Percentiles rank a stretch among this genome's conserved stretches.
phyloP scores from a whole-genome alignment of 2,888 invertebrate species.

The Heliconius erato region DNA sequence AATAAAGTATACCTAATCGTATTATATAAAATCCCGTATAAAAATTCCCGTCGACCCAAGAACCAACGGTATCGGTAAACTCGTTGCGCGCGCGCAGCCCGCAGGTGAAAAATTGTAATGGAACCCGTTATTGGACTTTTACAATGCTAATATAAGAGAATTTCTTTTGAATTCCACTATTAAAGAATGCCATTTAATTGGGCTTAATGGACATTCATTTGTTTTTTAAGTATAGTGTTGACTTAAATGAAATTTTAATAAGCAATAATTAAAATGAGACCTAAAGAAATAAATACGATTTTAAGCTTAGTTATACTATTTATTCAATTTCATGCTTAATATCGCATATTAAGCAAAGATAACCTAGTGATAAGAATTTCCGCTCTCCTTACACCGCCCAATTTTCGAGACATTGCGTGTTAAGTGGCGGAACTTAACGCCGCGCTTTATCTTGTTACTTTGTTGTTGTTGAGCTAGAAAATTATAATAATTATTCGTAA shows the following conservation, averaged over 20 bases:
- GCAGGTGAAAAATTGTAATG: conserved; percentile 37
- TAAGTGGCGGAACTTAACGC: too few species aligned
- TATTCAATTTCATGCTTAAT: neutral
- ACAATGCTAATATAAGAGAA: conserved; percentile 13
- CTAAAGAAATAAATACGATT: neutral
- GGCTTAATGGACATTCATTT: neutral
- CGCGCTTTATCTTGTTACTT: too few species aligned
- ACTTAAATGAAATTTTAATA: neutral
- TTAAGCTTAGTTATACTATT: neutral
- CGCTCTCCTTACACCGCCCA: neutral
- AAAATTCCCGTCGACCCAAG: conserved; percentile 18
- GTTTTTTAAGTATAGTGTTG: neutral
- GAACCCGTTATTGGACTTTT: conserved; percentile 27
- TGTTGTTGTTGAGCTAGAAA: too few species aligned
- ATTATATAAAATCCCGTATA: conserved; percentile 13
- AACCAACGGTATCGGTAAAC: conserved; percentile 25
- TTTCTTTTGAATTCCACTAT: conserved; percentile 13
- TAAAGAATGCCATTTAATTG: neutral
- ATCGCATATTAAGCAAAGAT: neutral
- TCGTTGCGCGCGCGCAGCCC: conserved; percentile 23
- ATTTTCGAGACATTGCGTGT: neutral
- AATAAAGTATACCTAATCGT: conserved; percentile 3
- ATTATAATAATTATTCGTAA: too few species aligned
- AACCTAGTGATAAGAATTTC: neutral
- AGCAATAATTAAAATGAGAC: neutral